Evolutionary conservation across 1,140 invertebrate species (phyloP), one percentile per base, ranked within the genome.

Genomic region (Solenopsis fugax): DNA sequence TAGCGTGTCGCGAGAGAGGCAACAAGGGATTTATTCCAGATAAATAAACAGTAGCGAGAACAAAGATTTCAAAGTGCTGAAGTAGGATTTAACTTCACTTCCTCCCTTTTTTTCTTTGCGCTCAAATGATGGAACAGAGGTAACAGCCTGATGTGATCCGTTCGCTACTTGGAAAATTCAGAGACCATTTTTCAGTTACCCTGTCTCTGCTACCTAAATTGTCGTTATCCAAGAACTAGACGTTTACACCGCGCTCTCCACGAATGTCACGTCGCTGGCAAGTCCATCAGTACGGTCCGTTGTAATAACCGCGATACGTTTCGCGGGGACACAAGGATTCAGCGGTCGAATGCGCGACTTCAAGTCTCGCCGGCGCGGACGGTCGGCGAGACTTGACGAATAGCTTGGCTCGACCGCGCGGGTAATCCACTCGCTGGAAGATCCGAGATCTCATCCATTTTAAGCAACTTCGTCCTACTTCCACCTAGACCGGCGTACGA

Each of bases 401-500:
- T 90, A 85, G 87, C 87, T 52, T 62, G 48, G 60, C 73, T 75
- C 84, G 88, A 87, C 89, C 90, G 85, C 88, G 87, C 64, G 89
- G 90, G 92, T 93, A 92, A 92, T 92, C 92, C 92, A 93, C 92
- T 92, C 87, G 84, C 88, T 78, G 78, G 88, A 84, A 93, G 89
- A 90, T 92, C 92, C 91, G 89, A 92, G 88, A 93, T 92, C 92
- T 93, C 92, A 93, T 93, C 93, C 92, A 93, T 93, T 93, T 93
- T 93, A 93, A 93, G 90, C 92, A 91, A 93, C 89, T 91, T 90
- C 92, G 88, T 92, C 85, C 91, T 88, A 91, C 87, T 91, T 93
- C 88, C 76, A 72, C 60, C 58, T 75, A 86, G 87, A 54, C 21
- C 76, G 21, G 54, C 34, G 29, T 64, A 87, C 60, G 90, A 81